A percentile compares a stretch with the other conserved stretches of the same genome.
Evolutionary conservation across 2,888 invertebrate genomes (phyloP).

Genomic region (Scrobipalpa costella): DNA sequence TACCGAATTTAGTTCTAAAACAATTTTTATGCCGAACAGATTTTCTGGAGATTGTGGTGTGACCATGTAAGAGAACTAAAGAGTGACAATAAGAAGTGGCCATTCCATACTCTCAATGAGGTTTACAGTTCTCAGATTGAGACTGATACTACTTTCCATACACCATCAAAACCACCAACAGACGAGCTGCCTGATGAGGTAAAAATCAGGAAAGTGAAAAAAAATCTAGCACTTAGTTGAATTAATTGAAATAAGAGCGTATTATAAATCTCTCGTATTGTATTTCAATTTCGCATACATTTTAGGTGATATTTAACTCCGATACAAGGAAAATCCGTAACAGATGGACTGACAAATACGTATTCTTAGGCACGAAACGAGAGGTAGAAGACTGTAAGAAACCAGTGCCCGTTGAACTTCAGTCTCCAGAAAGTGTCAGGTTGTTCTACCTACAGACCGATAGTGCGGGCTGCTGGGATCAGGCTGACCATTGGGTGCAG

Average conservation of each 20-base stretch:
- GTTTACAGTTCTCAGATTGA: neutral
- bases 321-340: neutral
- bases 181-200: neutral
- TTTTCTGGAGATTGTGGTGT: conserved; percentile 83
- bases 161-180: neutral
- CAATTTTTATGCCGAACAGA: conserved; percentile 49
- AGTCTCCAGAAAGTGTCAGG: conserved; percentile 53
- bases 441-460: conserved; percentile 55
- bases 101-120: conserved; percentile 28
- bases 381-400: conserved; percentile 53
- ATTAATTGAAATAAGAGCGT: too few relatives aligned
- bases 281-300: neutral
- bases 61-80: conserved; percentile 69
- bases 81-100: conserved; percentile 37
- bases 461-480: conserved; percentile 56
- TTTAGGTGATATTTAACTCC: neutral
- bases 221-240: too few relatives aligned
- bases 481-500: conserved; percentile 60
- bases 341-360: conserved; percentile 78
- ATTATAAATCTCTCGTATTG: too few relatives aligned
- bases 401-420: conserved; percentile 56
- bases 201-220: too few relatives aligned
- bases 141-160: neutral
- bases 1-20: neutral
- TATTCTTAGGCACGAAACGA: conserved; percentile 78